phyloP scores from a whole-genome alignment of 1,140 invertebrate genomes.

The Sitobion miscanthi region DNA sequence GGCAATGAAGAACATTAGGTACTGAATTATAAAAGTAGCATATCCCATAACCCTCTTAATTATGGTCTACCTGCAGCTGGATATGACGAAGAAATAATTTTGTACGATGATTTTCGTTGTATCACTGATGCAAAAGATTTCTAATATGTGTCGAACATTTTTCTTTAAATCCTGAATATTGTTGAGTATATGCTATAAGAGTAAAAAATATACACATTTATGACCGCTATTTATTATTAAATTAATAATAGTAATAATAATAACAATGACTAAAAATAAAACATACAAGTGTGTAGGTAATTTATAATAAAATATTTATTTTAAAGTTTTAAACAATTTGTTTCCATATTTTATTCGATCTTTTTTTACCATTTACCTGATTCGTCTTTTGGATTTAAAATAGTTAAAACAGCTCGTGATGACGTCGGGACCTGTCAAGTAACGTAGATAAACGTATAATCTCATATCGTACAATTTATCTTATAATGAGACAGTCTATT shows the following conservation, averaged over 20 bases:
- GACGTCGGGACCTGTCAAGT: not conserved
- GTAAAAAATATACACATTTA: not conserved
- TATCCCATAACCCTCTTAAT: no score
- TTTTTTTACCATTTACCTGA: not conserved
- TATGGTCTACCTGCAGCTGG: no score
- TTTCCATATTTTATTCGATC: no score
- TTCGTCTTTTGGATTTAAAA: not conserved
- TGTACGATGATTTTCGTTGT: no score
- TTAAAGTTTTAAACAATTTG: not conserved
- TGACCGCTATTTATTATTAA: not conserved
- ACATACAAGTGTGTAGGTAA: not conserved
- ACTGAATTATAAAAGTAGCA: no score
- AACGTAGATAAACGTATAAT: not conserved
- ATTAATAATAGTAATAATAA: no score
- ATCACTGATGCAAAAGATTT: not conserved
- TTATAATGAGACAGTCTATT: not conserved
- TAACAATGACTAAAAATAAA: not conserved
- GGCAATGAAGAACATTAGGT: no score
- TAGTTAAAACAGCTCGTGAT: not conserved
- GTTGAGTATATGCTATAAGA: not conserved
- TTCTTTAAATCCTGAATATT: not conserved
- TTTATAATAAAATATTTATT: not conserved
- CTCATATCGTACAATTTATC: not conserved
- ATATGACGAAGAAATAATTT: no score
- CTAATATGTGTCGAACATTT: not conserved